These are phyloP conservation scores for Willowsia nigromaculata DNA, from an alignment of 2,888 invertebrate species.

Conservation along the genomic window DNA sequence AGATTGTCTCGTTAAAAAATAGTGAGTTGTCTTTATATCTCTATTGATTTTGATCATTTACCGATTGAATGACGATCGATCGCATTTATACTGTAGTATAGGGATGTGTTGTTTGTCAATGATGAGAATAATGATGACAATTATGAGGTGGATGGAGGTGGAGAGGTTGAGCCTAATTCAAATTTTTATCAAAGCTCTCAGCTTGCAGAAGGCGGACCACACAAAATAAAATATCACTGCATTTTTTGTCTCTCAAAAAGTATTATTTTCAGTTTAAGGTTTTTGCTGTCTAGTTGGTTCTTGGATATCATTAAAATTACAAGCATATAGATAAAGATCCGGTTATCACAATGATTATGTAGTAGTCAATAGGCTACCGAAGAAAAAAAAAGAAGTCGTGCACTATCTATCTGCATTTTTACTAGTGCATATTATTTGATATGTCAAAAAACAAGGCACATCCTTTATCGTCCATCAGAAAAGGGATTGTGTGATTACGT, in stretches of 20 bases:
- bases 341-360: neutral
- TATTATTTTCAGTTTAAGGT: neutral
- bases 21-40: neutral
- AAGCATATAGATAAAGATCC: slow-evolving; percentile 11
- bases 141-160: neutral
- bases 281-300: neutral
- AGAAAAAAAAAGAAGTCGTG: neutral
- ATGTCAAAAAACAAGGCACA: neutral
- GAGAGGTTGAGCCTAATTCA: neutral
- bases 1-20: neutral
- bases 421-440: neutral
- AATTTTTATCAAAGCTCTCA: neutral
- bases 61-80: neutral
- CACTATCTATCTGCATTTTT: too few species aligned
- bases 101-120: too few species aligned
- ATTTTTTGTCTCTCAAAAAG: neutral
- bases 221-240: neutral
- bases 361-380: neutral
- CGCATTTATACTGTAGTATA: too few species aligned
- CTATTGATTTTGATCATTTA: neutral
- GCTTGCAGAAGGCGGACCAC: neutral
- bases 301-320: neutral
- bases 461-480: neutral
- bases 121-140: neutral
- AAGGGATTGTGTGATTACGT: neutral